Conservation (phyloP, 2,113 vertebrate species). For the Oplegnathus fasciatus region DNA sequence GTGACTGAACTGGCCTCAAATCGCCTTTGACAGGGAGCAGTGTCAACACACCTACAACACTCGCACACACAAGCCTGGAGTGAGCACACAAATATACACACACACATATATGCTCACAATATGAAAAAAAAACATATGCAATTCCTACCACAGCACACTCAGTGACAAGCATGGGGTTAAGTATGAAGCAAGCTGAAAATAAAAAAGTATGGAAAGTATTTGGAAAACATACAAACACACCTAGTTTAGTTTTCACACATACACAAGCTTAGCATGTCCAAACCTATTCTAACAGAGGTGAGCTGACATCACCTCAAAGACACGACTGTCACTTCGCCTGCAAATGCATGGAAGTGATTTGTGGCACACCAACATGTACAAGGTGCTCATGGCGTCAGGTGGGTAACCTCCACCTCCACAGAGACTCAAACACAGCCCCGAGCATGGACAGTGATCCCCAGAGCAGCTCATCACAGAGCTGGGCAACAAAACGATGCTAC, state of each 20-base stretch:
- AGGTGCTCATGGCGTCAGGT: constrained; percentile 20
- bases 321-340: constrained; percentile 77
- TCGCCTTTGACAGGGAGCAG: constrained; percentile 82
- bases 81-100: constrained; percentile 3
- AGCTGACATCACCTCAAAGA: constrained; percentile 71
- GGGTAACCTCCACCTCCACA: constrained; percentile 37
- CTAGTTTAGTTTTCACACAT: constrained; percentile 7
- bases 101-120: neutral
- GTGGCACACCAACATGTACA: constrained; percentile 31
- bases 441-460: constrained; percentile 36
- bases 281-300: constrained; percentile 48
- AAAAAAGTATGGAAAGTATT: constrained; percentile 21
- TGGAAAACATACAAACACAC: constrained; percentile 25
- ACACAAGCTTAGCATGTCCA: constrained; percentile 46
- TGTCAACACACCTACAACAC: constrained; percentile 75
- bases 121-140: constrained; percentile 47
- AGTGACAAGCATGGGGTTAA: constrained; percentile 13
- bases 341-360: constrained; percentile 55
- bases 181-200: constrained; percentile 30
- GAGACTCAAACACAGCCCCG: constrained; percentile 33
- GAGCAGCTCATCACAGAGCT: constrained; percentile 13
- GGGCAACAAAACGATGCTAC: neutral
- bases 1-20: constrained; percentile 86
- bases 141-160: neutral
- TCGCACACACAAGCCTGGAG: constrained; percentile 16